Evolutionary conservation across 2,888 invertebrate genomes (phyloP), one percentile per base, ranked within the genome.

Genomic region (Adela reaumurella): DNA sequence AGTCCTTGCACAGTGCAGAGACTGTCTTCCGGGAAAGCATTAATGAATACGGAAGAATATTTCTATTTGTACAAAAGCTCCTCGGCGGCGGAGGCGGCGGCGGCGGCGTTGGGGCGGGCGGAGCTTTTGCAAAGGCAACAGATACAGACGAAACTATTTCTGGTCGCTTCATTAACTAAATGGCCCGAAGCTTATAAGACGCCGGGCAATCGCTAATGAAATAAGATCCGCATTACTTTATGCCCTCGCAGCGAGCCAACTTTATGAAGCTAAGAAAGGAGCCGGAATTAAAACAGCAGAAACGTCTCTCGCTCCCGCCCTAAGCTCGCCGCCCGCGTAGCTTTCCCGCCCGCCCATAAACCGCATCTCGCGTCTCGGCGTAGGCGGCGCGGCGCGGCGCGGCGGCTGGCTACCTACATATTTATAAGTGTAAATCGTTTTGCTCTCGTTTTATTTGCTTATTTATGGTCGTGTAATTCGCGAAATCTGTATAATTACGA

Each of bases 281-380:
- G 77, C 76, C 59, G 71, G 76, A 74, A 78, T 77, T 77, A 78
- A 77, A 77, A 76, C 69, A 73, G 76, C 73, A 74, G 74, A 74
- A 77, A 77, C 72, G 76, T 70, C 63, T 63, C 64, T 62, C 67
- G 62, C 63, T 54, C 3, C 35, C 35, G 35, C 24, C 24, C 24
- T 24, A 4, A 8, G 24, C 24, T 4, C 35, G 35, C 35, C 35
- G 35, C 35, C 35, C 24, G 24, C 24, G 8, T 8, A 4, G 24
- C 24, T 8, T 8, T 24, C 24, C 24, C 24, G 24, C 24, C 24
- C 24, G 24, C 24, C 24, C 8, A 24, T 24, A 24, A 24, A 24
- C 24, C 24, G 24, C 24, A 6, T n/a, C n/a, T n/a, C n/a, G n/a
- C n/a, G n/a, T n/a, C n/a, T n/a, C n/a, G n/a, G n/a, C n/a, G n/a